Evolutionary conservation across 2,797 vertebrate species (phyloP).

Genomic region (Danio kyathit): DNA sequence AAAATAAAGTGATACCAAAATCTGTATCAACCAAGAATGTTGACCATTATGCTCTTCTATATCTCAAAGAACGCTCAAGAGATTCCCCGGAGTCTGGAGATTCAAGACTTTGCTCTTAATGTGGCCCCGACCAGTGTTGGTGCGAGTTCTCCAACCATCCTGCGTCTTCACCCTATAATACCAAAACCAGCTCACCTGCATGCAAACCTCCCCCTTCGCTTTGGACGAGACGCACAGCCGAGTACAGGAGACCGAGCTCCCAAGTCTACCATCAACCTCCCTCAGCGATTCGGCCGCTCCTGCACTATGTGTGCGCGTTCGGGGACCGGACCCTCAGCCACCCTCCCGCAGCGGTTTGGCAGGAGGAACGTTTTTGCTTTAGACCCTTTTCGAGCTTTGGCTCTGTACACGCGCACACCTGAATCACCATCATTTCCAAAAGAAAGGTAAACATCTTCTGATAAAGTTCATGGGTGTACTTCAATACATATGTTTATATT

Average conservation of each 20-base stretch:
- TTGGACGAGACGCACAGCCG: conserved; percentile 65
- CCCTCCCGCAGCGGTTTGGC: conserved; percentile 65
- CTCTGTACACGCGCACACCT: conserved; percentile 40
- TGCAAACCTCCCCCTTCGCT: conserved; percentile 78
- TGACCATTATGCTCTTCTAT: neutral
- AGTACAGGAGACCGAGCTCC: conserved; percentile 32
- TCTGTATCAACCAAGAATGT: neutral
- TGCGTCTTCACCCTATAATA: conserved; percentile 68
- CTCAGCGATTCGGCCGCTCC: conserved; percentile 79
- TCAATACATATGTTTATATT: neutral
- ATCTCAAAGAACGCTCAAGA: conserved; percentile 46
- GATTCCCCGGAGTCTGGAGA: conserved; percentile 72
- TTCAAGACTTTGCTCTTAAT: conserved; percentile 63
- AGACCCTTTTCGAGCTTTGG: conserved; percentile 60
- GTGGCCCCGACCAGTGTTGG: conserved; percentile 62
- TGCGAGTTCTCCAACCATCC: conserved; percentile 65
- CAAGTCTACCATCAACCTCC: conserved; percentile 72
- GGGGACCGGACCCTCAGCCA: conserved; percentile 37
- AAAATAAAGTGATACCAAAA: too few species aligned
- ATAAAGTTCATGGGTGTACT: neutral
- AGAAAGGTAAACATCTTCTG: conserved; percentile 49
- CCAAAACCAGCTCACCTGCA: conserved; percentile 63
- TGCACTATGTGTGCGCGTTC: conserved; percentile 61
- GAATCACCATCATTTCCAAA: conserved; percentile 39
- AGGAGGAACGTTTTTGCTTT: conserved; percentile 56